Percentiles rank a stretch among this genome's conserved stretches.
Evolutionary conservation across 2,797 vertebrate species (phyloP).

Genomic region (Parambassis ranga): DNA sequence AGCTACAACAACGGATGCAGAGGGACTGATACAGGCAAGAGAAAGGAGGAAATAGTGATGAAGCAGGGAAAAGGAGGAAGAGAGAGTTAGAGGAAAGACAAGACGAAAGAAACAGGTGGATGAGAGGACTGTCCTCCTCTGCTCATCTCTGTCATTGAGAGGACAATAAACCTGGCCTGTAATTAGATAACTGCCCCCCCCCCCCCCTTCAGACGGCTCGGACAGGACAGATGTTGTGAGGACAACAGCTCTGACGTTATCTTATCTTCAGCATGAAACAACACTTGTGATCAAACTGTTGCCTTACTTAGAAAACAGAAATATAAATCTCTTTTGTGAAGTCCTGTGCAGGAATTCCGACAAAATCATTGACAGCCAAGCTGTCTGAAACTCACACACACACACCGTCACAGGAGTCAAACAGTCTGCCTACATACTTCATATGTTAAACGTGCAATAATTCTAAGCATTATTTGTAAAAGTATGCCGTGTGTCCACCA

Average conservation of each 20-base stretch:
- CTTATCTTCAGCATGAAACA: background rate
- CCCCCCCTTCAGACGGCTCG: slow-evolving; percentile 9
- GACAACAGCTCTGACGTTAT: background rate
- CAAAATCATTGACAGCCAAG: slow-evolving; percentile 34
- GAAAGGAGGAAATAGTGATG: background rate
- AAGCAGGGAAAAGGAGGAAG: background rate
- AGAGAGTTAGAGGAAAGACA: background rate
- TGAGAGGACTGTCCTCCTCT: slow-evolving; percentile 15
- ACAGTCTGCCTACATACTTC: slow-evolving; percentile 4
- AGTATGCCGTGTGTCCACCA: background rate
- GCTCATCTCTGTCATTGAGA: slow-evolving; percentile 44
- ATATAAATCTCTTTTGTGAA: slow-evolving; percentile 15
- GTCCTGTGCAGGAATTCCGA: slow-evolving; percentile 22
- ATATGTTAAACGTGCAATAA: slow-evolving; percentile 10
- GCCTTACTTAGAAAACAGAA: background rate
- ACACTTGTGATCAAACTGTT: slow-evolving; percentile 24
- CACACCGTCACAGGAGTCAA: slow-evolving; percentile 15
- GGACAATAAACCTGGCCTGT: slow-evolving; percentile 32
- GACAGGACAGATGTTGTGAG: slow-evolving; percentile 4
- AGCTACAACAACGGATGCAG: slow-evolving; percentile 12
- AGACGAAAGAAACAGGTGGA: slow-evolving; percentile 25
- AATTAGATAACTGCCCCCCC: slow-evolving; percentile 38
- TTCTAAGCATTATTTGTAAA: background rate
- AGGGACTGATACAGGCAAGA: background rate
- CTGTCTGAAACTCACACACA: slow-evolving; percentile 12